Base-by-base conservation (phyloP, 2,888 invertebrate genomes). In the Acleris sparsana region DNA sequence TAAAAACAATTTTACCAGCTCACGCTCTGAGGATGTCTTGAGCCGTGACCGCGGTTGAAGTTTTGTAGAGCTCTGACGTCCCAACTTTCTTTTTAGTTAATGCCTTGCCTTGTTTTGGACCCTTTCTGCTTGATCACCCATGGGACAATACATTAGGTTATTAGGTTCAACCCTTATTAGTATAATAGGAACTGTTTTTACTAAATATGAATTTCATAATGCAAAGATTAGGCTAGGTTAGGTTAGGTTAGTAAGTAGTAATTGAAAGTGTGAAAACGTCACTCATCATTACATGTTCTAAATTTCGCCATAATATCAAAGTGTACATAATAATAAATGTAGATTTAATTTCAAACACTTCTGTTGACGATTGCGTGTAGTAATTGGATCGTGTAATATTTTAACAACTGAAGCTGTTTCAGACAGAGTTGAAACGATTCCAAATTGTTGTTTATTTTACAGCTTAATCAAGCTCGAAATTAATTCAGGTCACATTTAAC, bases 91-190 rank as follows among this genome's bases (percentile, higher is more conserved):
- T 20, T 29, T 16, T 44, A 25, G 17, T 51, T 52, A 18, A 46
- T 39, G 39, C 39, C 39, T 39, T 53, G 33, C 48, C 48, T 53
- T 53, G 20, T 62, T 58, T 58, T 48, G 13, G 39, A 20, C 20
- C 48, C 39, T 53, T 59, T 53, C n/a, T 17, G 18, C n/a, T 9
- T 53, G 43, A 64, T 53, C 29, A 64, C 64, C 49, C 60, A 22
- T 20, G 60, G 65, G 59, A 59, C 58, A 53, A 39, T 53, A 59
- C 49, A 64, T 20, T 60, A 51, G 29, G 58, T 58, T 49, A 65
- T 60, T 55, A 60, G 43, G 44, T 51, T 13, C 22, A 18, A 17
- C 43, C 51, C 53, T n/a, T 11, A 13, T 16, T 39, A 18, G n/a
- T 46, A n/a, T 17, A 46, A 60, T 13, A 25, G 49, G 13, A 44